A percentile compares a stretch with the other conserved stretches of the same genome.
phyloP scores from a whole-genome alignment of 2,113 vertebrate species.

The Mastomys coucha region DNA sequence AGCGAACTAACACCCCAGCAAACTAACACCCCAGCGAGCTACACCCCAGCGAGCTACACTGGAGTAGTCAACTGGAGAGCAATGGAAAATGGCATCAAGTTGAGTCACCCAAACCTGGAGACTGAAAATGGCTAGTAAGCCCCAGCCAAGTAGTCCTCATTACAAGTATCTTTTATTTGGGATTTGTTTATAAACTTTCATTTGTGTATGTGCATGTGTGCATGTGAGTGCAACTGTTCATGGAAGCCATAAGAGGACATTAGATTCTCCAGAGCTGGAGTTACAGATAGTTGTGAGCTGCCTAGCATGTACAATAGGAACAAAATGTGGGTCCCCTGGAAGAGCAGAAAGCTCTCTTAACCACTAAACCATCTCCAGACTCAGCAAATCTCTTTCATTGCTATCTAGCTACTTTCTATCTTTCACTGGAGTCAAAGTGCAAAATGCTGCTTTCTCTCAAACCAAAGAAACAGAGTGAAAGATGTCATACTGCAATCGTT shows the following conservation, averaged over 20 bases:
- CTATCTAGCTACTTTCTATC: neutral
- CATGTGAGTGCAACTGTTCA: neutral
- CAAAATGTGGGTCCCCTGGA: neutral
- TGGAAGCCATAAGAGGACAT: neutral
- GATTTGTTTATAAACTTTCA: neutral
- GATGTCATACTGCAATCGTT: no score
- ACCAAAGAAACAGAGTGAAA: neutral
- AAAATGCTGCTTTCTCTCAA: neutral
- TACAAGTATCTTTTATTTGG: neutral
- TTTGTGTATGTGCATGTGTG: neutral
- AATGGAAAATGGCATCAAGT: conserved; percentile 6
- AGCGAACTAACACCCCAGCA: conserved; percentile 41
- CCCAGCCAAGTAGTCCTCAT: neutral
- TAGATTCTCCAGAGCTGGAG: neutral
- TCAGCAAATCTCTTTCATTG: neutral
- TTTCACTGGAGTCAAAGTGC: neutral
- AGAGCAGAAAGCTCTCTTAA: neutral
- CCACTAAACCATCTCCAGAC: neutral
- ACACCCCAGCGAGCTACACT: conserved; percentile 16
- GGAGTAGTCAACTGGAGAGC: neutral
- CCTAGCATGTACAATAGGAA: neutral
- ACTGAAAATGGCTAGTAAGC: neutral
- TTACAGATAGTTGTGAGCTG: neutral
- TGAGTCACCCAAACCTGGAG: neutral
- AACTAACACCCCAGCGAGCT: conserved; percentile 41